Evolutionary conservation across 2,113 vertebrate species (phyloP).

Genomic region (Ivindomyrus marchei): DNA sequence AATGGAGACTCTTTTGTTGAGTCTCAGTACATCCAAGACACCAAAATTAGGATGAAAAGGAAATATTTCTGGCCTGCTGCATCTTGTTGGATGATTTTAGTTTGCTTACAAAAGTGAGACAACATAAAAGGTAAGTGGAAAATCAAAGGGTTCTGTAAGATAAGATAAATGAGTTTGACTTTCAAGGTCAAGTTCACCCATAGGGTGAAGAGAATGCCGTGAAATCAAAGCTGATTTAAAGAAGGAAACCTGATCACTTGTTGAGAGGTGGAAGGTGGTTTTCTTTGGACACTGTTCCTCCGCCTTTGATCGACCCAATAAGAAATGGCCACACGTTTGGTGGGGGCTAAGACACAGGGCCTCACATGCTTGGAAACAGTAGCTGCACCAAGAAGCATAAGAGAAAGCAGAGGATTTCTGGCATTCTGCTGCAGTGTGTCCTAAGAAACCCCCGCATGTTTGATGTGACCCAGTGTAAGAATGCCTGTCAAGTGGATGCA

Average conservation of each 20-base stretch:
- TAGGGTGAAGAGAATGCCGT: background rate
- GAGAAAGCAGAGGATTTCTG: background rate
- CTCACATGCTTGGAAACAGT: background rate
- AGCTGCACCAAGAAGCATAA: background rate
- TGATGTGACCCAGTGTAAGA: background rate
- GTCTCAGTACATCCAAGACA: background rate
- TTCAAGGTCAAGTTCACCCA: background rate
- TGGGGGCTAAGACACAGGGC: background rate
- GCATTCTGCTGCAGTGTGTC: background rate
- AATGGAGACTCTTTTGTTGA: background rate
- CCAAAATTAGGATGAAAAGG: background rate
- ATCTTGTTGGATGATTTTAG: background rate
- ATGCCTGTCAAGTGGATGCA: background rate
- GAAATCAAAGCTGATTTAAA: background rate
- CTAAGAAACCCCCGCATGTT: background rate
- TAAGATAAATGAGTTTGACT: background rate
- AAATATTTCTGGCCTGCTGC: conserved; percentile 2
- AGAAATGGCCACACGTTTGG: background rate
- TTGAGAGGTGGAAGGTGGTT: background rate
- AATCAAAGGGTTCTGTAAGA: background rate
- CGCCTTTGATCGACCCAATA: background rate
- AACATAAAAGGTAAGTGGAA: conserved; percentile 9
- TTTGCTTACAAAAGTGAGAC: background rate
- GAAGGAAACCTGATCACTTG: background rate
- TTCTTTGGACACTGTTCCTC: background rate